Evolutionary conservation across 2,113 vertebrate genomes (phyloP), one percentile per base, ranked within the genome.

Genomic region (Stercorarius parasiticus): DNA sequence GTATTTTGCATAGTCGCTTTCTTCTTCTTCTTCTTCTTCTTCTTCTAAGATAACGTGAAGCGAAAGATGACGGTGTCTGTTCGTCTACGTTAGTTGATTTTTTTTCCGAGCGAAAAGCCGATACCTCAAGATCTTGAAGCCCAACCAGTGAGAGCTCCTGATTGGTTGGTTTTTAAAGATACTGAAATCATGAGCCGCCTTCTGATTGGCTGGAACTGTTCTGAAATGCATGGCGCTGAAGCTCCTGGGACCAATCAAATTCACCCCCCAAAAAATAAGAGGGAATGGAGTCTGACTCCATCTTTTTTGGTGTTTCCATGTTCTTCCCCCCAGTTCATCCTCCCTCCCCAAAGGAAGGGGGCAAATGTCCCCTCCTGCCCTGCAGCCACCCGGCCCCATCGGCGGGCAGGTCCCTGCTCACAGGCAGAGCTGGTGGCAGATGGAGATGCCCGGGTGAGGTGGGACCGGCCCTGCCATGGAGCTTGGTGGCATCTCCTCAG

Each of bases 1-100:
- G 96, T 98, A 97, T 98, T 98, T 98, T 98, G 97, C 97, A 97
- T 97, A 97, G 95, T 94, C 15, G 95, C 96, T 96, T 96, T 96
- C 93, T 97, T 59, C 32, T 50, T 64, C 59, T 65, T 56, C 43
- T 55, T 92, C 95, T 66, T 49, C 53, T 64, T 32, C 59, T 96
- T 67, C 86, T 93, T 86, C 79, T 80, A 61, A 86, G 95, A 94
- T 93, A 78, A 88, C 15, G 82, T 96, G 95, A 96, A 96, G 96
- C 65, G 29, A 49, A 87, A 96, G 96, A 76, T 94, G 94, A 95
- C 73, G 40, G 80, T n/a, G 95, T 90, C 81, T 21, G 74, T 92
- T 45, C 36, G 43, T 97, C 93, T 84, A 53, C 42, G 79, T 82
- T 90, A 91, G 96, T 69, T 52, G 83, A 93, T 73, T 91, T 81